phyloP scores from a whole-genome alignment of 2,888 invertebrate species.

The Nemotelus nigrinus region DNA sequence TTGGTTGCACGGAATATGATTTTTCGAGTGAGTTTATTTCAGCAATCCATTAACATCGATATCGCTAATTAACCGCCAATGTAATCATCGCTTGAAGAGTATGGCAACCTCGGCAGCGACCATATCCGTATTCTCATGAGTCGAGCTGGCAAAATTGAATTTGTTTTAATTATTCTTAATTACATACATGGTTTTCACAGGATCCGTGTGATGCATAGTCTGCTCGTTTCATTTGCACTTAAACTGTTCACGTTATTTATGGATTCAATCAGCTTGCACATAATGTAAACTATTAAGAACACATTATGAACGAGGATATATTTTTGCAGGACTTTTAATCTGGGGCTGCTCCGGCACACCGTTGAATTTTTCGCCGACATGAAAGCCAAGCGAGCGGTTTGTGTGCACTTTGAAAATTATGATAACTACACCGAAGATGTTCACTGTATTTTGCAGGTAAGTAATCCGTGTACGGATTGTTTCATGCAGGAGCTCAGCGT shows the following conservation, averaged over 20 bases:
- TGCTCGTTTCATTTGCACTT: too few relatives aligned
- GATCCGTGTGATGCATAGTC: too few relatives aligned
- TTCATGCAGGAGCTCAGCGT: not conserved
- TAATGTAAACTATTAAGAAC: not conserved
- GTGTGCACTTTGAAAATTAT: constrained; percentile 44
- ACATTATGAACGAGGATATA: not conserved
- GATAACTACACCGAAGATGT: constrained; percentile 43
- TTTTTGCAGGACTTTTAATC: constrained; percentile 43
- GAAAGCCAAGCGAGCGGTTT: constrained; percentile 42
- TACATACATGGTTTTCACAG: too few relatives aligned
- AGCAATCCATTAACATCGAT: too few relatives aligned
- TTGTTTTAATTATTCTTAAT: too few relatives aligned
- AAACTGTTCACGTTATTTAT: not conserved
- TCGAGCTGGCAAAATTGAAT: too few relatives aligned
- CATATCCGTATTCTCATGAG: too few relatives aligned
- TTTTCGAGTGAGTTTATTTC: too few relatives aligned
- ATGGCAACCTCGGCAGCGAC: too few relatives aligned
- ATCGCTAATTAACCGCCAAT: too few relatives aligned
- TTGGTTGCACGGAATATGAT: too few relatives aligned
- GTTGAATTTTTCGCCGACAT: constrained; percentile 50
- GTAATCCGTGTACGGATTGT: not conserved
- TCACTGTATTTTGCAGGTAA: constrained; percentile 32
- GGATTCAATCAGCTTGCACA: not conserved
- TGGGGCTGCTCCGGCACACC: constrained; percentile 44
- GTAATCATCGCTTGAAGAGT: too few relatives aligned